Evolutionary conservation across 2,888 invertebrate genomes (phyloP), one percentile per base, ranked within the genome.

Genomic region (Meliscaeva auricollis): DNA sequence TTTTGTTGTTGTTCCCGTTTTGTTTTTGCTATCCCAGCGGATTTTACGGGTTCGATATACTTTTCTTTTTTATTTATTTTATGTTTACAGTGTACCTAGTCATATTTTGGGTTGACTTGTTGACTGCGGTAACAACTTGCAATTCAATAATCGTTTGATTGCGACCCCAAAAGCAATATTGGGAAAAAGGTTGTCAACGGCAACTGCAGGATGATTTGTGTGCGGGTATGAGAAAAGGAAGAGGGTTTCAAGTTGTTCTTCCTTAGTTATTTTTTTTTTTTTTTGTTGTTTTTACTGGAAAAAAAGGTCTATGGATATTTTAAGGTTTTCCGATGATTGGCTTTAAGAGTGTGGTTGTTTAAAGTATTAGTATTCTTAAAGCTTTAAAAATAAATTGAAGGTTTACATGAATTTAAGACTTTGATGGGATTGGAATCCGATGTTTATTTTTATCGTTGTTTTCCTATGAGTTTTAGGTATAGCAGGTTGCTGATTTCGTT

Each of bases 71-170:
- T 48, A 32, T 54, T n/a, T 60, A 15, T 72, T 62, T 72, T 72
- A 11, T 85, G 72, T 73, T 60, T 85, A 64, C 72, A 26, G 50
- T 72, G 32, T 48, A 38, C 9, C 11, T 38, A 62, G 76, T 85
- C 77, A 85, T 81, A 85, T 80, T 66, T 81, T 73, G 81, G 73
- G 56, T 54, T 85, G 85, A 85, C 85, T 85, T 85, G 85, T 85
- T 85, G 85, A 85, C 85, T 85, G 85, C 58, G 85, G 85, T 85
- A 85, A 85, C 85, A 85, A 85, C 85, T 85, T 81, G 85, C 85
- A 85, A 85, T 85, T 85, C 85, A 85, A 85, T 85, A 85, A 85
- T 81, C 85, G 80, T 85, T 85, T 85, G 80, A 85, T 85, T 81
- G 85, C 85, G 81, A 85, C 85, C 85, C 85, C 85, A 85, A 81